Percentiles rank a stretch among this genome's conserved stretches.
phyloP scores from a whole-genome alignment of 2,888 invertebrate species.

The Masnerella sp. region DNA sequence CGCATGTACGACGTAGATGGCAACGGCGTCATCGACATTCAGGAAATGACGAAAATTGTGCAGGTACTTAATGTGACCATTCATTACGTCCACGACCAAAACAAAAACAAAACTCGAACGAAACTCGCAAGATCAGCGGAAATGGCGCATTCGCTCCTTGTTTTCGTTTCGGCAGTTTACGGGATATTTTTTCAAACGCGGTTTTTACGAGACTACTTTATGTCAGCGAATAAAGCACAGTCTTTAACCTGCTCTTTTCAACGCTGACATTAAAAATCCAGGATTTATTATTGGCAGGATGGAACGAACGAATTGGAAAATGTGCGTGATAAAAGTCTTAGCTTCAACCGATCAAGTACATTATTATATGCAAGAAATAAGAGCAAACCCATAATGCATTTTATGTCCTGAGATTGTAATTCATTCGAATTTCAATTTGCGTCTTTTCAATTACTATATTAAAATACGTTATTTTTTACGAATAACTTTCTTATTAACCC shows the following conservation, averaged over 20 bases:
- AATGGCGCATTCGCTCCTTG: conserved; percentile 25
- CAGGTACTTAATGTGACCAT: conserved; percentile 84
- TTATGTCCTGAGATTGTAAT: no score
- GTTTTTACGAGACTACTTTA: conserved; percentile 34
- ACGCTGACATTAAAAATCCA: conserved; percentile 27
- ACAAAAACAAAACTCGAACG: not conserved
- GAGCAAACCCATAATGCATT: no score
- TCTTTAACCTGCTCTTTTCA: conserved; percentile 12
- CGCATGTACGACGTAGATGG: conserved; percentile 99
- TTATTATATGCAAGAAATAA: no score
- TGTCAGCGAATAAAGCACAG: conserved; percentile 25
- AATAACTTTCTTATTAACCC: no score
- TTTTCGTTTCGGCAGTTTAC: conserved; percentile 32
- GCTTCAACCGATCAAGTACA: no score
- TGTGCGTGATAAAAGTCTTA: conserved; percentile 37
- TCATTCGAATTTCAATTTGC: no score
- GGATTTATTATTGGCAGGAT: conserved; percentile 34
- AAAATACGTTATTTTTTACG: no score
- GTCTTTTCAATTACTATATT: no score
- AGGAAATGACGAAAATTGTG: conserved; percentile 99
- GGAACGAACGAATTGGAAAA: conserved; percentile 35
- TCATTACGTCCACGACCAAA: not conserved
- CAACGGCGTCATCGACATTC: conserved; percentile 98
- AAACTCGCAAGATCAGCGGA: conserved; percentile 22
- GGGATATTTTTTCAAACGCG: conserved; percentile 25